Conservation (phyloP, 2,888 invertebrate species). For the Operophtera brumata region DNA sequence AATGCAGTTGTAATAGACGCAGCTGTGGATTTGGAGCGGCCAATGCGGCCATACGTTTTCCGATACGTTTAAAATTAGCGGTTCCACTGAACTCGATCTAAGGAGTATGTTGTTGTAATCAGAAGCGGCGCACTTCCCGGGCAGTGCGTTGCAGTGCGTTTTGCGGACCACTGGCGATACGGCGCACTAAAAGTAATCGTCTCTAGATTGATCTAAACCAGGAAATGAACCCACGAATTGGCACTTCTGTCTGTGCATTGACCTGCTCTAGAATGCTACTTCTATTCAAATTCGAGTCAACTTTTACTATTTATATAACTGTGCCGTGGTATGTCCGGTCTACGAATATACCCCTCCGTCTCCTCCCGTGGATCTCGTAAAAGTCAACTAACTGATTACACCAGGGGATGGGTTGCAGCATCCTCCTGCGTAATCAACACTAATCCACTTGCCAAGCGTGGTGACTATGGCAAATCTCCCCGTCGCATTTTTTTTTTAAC, state of each 20-base stretch:
- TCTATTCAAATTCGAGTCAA: constrained; percentile 21
- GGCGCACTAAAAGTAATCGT: constrained; percentile 44
- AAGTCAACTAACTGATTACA: too few species aligned
- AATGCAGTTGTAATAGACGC: constrained; percentile 39
- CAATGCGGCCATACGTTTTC: constrained; percentile 42
- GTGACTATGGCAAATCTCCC: too few species aligned
- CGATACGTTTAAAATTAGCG: constrained; percentile 58
- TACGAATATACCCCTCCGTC: too few species aligned
- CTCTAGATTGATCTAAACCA: constrained; percentile 46
- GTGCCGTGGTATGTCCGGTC: too few species aligned
- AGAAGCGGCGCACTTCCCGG: constrained; percentile 48
- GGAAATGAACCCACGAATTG: constrained; percentile 61
- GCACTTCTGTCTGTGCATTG: constrained; percentile 54
- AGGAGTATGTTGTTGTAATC: constrained; percentile 48
- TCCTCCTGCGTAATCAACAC: too few species aligned
- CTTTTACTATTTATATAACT: constrained; percentile 7
- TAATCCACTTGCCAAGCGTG: too few species aligned
- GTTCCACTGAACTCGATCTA: constrained; percentile 48
- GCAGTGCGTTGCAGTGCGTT: constrained; percentile 41
- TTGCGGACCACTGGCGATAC: constrained; percentile 44
- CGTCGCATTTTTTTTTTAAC: too few species aligned
- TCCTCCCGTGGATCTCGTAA: too few species aligned
- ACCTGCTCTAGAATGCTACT: constrained; percentile 43
- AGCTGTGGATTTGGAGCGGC: constrained; percentile 45
- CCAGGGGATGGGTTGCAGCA: too few species aligned